phyloP scores from a whole-genome alignment of 1,140 invertebrate species.

The Aplysia californica region DNA sequence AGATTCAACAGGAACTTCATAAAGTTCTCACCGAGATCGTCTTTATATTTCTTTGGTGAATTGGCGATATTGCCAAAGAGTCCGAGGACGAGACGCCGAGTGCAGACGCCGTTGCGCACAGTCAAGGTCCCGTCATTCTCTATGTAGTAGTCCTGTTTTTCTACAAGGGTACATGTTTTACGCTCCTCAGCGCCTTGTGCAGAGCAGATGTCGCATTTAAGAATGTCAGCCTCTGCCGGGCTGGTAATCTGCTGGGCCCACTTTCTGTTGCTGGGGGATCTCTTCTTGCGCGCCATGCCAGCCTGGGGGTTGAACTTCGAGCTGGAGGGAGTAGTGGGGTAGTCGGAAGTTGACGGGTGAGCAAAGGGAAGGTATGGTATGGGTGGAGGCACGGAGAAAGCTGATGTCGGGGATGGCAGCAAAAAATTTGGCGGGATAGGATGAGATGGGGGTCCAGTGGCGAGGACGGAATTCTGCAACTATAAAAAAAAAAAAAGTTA shows the following conservation, averaged over 20 bases:
- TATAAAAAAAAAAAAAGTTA: neutral
- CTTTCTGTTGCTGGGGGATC: slow-evolving; percentile 8
- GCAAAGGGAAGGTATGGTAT: neutral
- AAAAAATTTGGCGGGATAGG: neutral
- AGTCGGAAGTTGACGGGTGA: neutral
- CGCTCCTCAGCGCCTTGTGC: neutral
- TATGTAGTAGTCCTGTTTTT: slow-evolving; percentile 22
- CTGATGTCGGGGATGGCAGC: neutral
- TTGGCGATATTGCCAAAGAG: slow-evolving; percentile 5
- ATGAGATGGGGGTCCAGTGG: too few species aligned
- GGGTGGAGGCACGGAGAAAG: neutral
- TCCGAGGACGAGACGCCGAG: slow-evolving; percentile 3
- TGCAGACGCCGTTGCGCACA: slow-evolving; percentile 20
- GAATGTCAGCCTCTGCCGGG: neutral
- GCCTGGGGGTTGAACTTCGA: neutral
- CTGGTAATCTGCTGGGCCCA: neutral
- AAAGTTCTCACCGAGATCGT: slow-evolving; percentile 15
- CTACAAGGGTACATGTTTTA: neutral
- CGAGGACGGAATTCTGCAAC: neutral
- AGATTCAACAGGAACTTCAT: slow-evolving; percentile 14
- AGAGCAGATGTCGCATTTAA: slow-evolving; percentile 1
- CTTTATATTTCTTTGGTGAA: neutral
- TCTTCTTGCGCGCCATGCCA: slow-evolving; percentile 9
- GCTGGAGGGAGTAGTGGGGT: neutral
- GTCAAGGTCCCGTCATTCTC: slow-evolving; percentile 18